A percentile compares a stretch with the other conserved stretches of the same genome.
Evolutionary conservation across 2,113 vertebrate genomes (phyloP).

Genomic region (Rhabdomys dilectus): DNA sequence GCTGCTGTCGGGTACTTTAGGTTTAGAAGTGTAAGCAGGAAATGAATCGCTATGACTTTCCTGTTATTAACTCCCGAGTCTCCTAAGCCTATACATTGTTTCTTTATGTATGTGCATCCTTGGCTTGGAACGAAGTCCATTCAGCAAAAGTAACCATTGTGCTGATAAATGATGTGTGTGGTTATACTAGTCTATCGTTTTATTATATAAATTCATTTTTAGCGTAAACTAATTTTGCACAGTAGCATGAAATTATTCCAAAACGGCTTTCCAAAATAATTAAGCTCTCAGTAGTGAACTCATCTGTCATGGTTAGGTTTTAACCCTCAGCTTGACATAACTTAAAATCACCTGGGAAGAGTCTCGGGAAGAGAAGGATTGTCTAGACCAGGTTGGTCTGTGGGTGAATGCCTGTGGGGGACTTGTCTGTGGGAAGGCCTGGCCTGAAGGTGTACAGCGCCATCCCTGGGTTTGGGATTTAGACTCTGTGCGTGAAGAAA

Average conservation of each 20-base stretch:
- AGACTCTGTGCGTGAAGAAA: not conserved
- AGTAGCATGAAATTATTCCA: not conserved
- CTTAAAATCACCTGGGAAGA: not conserved
- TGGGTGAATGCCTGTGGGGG: not conserved
- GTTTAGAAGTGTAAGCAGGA: slow-evolving; percentile 36
- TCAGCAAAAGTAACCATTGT: slow-evolving; percentile 34
- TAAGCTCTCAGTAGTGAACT: not conserved
- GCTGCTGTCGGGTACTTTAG: slow-evolving; percentile 59
- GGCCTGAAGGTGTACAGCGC: not conserved
- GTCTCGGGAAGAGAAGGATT: not conserved
- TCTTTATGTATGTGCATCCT: not conserved
- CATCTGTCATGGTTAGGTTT: not conserved
- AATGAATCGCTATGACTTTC: slow-evolving; percentile 15
- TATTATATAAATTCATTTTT: slow-evolving; percentile 12
- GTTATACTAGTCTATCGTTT: not conserved
- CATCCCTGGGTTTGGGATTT: not conserved
- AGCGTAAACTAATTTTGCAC: slow-evolving; percentile 9
- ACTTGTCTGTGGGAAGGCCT: not conserved
- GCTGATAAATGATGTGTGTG: not conserved
- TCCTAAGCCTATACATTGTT: slow-evolving; percentile 40
- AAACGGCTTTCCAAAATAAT: slow-evolving; percentile 11
- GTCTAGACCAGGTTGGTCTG: not conserved
- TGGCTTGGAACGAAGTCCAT: not conserved
- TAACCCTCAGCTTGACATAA: not conserved
- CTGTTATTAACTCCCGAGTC: slow-evolving; percentile 61